A percentile compares a stretch with the other conserved stretches of the same genome.
Evolutionary conservation across 2,113 vertebrate genomes (phyloP).

Genomic region (Stictonetta naevosa): DNA sequence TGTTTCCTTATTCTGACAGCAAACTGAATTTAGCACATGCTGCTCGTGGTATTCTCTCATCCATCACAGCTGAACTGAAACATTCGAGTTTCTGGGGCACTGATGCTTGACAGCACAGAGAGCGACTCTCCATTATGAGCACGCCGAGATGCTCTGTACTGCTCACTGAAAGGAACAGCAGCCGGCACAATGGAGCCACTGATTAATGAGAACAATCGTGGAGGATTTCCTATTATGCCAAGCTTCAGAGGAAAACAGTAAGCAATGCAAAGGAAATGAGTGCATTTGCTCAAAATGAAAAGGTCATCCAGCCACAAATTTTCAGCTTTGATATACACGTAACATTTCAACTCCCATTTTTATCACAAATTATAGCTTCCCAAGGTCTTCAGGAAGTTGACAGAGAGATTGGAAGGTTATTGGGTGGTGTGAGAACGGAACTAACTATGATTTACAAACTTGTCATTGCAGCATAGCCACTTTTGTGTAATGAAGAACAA

Average conservation of each 20-base stretch:
- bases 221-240: conserved; percentile 61
- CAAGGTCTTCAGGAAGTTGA: conserved; percentile 59
- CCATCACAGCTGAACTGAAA: not conserved
- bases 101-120: not conserved
- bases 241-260: conserved; percentile 38
- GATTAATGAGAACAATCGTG: conserved; percentile 54
- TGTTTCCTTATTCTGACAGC: not conserved
- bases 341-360: conserved; percentile 52
- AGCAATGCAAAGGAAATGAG: conserved; percentile 60
- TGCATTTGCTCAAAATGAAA: conserved; percentile 55
- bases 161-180: not conserved
- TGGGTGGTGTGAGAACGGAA: conserved; percentile 65
- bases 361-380: conserved; percentile 51
- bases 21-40: not conserved
- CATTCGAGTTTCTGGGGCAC: not conserved
- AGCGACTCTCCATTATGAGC: not conserved
- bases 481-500: not conserved
- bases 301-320: conserved; percentile 44
- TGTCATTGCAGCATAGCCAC: conserved; percentile 12
- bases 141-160: not conserved
- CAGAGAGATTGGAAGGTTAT: conserved; percentile 42
- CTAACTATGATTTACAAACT: conserved; percentile 42
- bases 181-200: conserved; percentile 49
- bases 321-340: conserved; percentile 15
- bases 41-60: not conserved